phyloP scores from a whole-genome alignment of 2,113 vertebrate species.

The Chrysochloris asiatica region DNA sequence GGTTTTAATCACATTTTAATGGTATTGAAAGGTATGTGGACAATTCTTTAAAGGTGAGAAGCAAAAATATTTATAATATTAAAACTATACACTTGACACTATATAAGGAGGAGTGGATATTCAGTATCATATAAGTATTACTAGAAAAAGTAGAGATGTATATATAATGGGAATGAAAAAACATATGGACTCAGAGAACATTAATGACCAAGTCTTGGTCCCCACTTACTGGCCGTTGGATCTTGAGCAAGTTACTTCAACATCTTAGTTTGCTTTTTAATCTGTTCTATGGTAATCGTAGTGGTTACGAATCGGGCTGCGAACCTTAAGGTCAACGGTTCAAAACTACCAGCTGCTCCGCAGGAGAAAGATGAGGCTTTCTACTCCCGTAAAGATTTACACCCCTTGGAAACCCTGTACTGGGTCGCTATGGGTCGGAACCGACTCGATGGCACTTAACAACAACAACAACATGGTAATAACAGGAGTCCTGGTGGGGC shows the following conservation, averaged over 20 bases:
- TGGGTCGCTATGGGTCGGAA: too few relatives aligned
- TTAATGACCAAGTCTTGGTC: background rate
- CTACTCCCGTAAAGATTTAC: too few relatives aligned
- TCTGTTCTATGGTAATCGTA: background rate
- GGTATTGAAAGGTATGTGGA: background rate
- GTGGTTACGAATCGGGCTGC: too few relatives aligned
- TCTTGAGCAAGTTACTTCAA: background rate
- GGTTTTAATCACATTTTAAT: background rate
- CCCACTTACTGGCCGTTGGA: background rate
- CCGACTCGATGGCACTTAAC: too few relatives aligned
- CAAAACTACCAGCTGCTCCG: too few relatives aligned
- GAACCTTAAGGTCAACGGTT: too few relatives aligned
- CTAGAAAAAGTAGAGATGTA: background rate
- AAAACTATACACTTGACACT: background rate
- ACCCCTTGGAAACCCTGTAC: too few relatives aligned
- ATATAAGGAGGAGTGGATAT: background rate
- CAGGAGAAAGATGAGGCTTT: too few relatives aligned
- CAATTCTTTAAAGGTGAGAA: background rate
- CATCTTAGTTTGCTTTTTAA: background rate
- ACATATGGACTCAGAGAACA: background rate
- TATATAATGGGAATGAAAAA: background rate
- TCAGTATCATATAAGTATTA: slow-evolving; percentile 1
- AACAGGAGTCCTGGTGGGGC: too few relatives aligned
- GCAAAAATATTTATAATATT: background rate
- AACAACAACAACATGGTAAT: too few relatives aligned